Evolutionary conservation across 2,888 invertebrate species (phyloP).

Genomic region (Calameuta filiformis): DNA sequence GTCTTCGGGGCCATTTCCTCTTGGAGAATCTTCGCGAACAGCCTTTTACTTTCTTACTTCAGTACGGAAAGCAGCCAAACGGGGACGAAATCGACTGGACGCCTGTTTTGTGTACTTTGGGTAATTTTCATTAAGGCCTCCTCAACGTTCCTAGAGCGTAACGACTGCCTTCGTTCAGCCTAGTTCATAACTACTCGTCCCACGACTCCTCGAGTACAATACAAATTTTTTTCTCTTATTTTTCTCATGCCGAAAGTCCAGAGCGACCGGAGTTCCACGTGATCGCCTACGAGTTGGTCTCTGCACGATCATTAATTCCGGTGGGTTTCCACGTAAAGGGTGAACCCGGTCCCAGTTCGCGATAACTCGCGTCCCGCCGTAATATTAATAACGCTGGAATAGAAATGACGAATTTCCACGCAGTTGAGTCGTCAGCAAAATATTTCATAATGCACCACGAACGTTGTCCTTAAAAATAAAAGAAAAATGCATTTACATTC

Average conservation of each 20-base stretch:
- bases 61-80: no score
- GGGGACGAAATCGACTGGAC: no score
- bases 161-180: conserved; percentile 2
- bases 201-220: no score
- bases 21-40: background rate
- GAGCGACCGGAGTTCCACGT: background rate
- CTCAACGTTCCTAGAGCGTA: no score
- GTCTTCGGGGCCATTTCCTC: background rate
- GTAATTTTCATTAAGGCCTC: no score
- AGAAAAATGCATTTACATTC: no score
- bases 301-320: background rate
- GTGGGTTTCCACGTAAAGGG: no score
- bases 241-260: background rate
- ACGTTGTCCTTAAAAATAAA: conserved; percentile 20
- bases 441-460: conserved; percentile 29
- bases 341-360: background rate
- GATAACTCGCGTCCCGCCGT: background rate
- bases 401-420: background rate
- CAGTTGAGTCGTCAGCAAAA: conserved; percentile 15
- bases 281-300: conserved; percentile 11
- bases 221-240: no score
- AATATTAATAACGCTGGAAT: background rate
- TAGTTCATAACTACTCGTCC: background rate
- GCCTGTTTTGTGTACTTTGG: no score
- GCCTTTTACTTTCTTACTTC: background rate